These are phyloP conservation scores for Cyaniris semiargus DNA, from an alignment of 2,888 invertebrate species.

Conservation along the genomic window DNA sequence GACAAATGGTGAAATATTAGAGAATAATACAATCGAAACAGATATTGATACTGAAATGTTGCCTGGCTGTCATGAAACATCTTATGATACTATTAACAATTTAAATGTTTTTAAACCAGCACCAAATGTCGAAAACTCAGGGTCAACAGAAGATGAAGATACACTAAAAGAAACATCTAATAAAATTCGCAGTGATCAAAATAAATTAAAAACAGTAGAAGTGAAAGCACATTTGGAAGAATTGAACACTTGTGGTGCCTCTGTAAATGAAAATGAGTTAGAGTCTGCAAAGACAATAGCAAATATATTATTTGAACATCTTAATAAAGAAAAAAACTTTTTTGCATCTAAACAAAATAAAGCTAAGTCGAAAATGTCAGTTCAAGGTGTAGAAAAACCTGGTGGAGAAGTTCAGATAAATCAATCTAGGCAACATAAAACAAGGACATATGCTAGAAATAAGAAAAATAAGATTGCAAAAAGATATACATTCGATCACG, in stretches of 20 bases:
- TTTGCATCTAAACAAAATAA: slow-evolving; percentile 34
- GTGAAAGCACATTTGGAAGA: neutral
- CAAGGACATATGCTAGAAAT: slow-evolving; percentile 54
- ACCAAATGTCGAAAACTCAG: neutral
- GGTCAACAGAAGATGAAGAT: neutral
- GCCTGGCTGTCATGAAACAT: neutral
- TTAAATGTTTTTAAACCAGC: neutral
- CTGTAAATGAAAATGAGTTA: neutral
- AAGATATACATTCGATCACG: neutral
- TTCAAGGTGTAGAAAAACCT: slow-evolving; percentile 67
- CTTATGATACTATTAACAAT: neutral
- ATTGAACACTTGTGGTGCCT: neutral
- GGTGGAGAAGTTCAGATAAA: slow-evolving; percentile 49
- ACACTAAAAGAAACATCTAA: neutral
- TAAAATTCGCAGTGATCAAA: neutral
- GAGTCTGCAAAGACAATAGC: neutral
- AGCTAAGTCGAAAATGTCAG: slow-evolving; percentile 55
- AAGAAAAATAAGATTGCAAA: slow-evolving; percentile 39
- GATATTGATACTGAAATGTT: neutral
- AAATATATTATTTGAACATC: neutral
- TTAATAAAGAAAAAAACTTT: slow-evolving; percentile 14
- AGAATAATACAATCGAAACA: neutral
- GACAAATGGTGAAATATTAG: neutral
- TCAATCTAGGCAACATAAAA: slow-evolving; percentile 29
- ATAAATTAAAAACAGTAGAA: neutral